phyloP scores from a whole-genome alignment of 2,113 vertebrate species.

The Lophochroa leadbeateri region DNA sequence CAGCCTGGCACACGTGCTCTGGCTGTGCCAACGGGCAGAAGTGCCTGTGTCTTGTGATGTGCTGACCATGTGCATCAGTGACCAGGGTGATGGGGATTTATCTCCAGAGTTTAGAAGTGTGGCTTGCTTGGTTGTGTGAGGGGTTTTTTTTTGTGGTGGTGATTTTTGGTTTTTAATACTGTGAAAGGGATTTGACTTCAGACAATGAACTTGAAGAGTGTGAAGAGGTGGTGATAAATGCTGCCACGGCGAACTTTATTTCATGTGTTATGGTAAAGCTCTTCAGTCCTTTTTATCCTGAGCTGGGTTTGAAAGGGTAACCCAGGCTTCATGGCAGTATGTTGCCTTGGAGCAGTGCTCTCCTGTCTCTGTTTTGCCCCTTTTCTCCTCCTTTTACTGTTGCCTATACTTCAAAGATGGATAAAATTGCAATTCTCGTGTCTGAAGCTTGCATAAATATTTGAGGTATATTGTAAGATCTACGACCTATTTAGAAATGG shows the following conservation, averaged over 20 bases:
- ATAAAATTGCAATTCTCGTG: neutral
- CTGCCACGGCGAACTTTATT: neutral
- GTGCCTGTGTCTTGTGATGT: rapidly evolving
- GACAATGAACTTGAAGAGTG: too few relatives aligned
- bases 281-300: neutral
- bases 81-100: neutral
- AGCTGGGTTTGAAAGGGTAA: neutral
- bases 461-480: neutral
- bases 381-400: neutral
- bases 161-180: neutral
- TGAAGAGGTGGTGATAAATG: neutral
- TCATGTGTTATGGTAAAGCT: neutral
- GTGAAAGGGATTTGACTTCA: neutral
- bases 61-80: rapidly evolving
- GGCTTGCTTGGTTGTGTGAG: neutral
- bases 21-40: rapidly evolving
- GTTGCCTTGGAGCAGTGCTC: neutral
- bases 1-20: neutral
- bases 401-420: neutral
- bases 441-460: neutral
- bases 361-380: neutral
- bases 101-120: neutral
- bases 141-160: neutral
- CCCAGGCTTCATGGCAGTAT: neutral
- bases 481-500: neutral